Percentiles rank a stretch among this genome's conserved stretches.
phyloP scores from a whole-genome alignment of 2,888 invertebrate species.

The Eupithecia subumbrata region DNA sequence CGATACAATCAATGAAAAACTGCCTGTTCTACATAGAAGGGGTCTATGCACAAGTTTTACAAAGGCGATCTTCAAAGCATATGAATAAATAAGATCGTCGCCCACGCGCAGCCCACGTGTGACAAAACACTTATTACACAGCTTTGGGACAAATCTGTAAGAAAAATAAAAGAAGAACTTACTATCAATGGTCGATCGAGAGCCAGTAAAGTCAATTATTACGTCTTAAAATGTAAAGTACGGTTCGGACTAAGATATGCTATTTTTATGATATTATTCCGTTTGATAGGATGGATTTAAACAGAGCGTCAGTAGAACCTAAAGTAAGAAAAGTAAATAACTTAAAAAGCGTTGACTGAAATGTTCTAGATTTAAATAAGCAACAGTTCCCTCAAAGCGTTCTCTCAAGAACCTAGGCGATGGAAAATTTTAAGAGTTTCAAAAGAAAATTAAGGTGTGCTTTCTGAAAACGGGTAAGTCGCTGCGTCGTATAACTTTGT shows the following conservation, averaged over 20 bases:
- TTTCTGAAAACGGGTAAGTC: slow-evolving; percentile 64
- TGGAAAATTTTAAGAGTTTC: slow-evolving; percentile 76
- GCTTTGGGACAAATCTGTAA: slow-evolving; percentile 66
- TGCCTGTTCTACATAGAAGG: slow-evolving; percentile 67
- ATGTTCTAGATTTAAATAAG: slow-evolving; percentile 38
- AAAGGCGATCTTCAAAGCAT: slow-evolving; percentile 61
- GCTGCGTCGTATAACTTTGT: slow-evolving; percentile 74
- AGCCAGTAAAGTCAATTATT: slow-evolving; percentile 41
- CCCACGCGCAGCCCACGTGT: slow-evolving; percentile 64
- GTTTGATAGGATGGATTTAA: neutral
- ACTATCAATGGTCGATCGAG: slow-evolving; percentile 45
- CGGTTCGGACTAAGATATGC: neutral
- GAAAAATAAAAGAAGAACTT: slow-evolving; percentile 68
- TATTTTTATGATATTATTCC: neutral
- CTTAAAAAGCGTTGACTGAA: neutral
- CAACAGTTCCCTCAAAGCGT: slow-evolving; percentile 48
- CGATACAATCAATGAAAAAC: slow-evolving; percentile 71
- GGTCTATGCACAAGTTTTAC: slow-evolving; percentile 58
- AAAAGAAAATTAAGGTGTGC: slow-evolving; percentile 72
- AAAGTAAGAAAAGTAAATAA: neutral
- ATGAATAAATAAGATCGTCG: slow-evolving; percentile 77
- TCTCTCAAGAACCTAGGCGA: slow-evolving; percentile 64
- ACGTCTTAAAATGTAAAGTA: slow-evolving; percentile 47
- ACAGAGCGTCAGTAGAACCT: neutral
- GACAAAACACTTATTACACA: slow-evolving; percentile 71